A percentile compares a stretch with the other conserved stretches of the same genome.
phyloP scores from a whole-genome alignment of 2,888 invertebrate species.

The Syrphus vitripennis region DNA sequence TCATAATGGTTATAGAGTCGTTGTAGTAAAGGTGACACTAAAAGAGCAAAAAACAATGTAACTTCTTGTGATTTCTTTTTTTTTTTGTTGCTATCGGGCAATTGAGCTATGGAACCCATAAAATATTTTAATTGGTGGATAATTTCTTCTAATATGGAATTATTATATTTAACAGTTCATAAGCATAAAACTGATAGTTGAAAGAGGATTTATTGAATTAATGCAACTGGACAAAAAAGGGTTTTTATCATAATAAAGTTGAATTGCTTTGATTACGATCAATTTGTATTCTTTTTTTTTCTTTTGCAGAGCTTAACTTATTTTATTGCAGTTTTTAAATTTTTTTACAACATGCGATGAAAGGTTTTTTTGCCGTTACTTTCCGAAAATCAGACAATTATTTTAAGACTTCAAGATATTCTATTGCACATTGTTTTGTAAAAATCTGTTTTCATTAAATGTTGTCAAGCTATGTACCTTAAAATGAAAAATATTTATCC shows the following conservation, averaged over 20 bases:
- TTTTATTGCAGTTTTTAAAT: too few species aligned
- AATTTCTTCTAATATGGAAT: not conserved
- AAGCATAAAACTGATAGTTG: conserved; percentile 4
- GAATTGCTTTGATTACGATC: not conserved
- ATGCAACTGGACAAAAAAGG: not conserved
- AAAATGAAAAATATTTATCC: too few species aligned
- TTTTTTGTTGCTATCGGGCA: conserved; percentile 21
- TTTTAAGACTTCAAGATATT: too few species aligned
- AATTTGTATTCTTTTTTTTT: not conserved
- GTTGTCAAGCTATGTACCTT: too few species aligned
- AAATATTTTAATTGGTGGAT: not conserved
- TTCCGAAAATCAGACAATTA: too few species aligned
- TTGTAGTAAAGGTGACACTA: conserved; percentile 20
- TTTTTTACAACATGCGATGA: too few species aligned
- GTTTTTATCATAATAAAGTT: not conserved
- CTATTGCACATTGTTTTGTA: too few species aligned
- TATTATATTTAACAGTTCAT: not conserved
- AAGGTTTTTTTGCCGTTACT: too few species aligned
- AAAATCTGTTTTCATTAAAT: too few species aligned
- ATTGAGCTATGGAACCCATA: not conserved
- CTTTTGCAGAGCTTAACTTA: not conserved
- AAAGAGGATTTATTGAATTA: not conserved
- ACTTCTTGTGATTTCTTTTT: not conserved
- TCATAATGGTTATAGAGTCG: conserved; percentile 37
- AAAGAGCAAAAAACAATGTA: not conserved